phyloP scores from a whole-genome alignment of 2,888 invertebrate genomes.

The Portevinia maculata region DNA sequence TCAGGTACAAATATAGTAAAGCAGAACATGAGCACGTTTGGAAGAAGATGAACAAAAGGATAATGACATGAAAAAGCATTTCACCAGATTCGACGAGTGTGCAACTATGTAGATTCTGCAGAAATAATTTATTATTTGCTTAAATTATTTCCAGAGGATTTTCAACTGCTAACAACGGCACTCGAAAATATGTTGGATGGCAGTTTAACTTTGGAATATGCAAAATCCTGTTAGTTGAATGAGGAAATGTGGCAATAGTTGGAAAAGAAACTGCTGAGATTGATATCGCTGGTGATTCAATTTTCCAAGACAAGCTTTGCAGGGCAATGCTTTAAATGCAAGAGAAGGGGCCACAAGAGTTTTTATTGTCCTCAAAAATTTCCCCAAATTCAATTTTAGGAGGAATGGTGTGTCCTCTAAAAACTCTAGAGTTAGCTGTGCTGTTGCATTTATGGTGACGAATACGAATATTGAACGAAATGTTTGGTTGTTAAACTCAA shows the following conservation, averaged over 20 bases:
- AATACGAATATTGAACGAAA: constrained; percentile 9
- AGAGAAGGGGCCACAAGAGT: constrained; percentile 43
- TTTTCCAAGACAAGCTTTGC: constrained; percentile 16
- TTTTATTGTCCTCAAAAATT: no score
- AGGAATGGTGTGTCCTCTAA: constrained; percentile 49
- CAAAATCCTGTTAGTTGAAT: constrained; percentile 45
- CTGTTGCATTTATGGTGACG: constrained; percentile 21
- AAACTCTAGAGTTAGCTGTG: background rate
- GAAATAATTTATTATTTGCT: constrained; percentile 43
- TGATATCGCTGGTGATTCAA: background rate
- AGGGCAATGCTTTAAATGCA: no score
- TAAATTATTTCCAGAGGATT: constrained; percentile 47
- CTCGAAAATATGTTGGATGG: constrained; percentile 57
- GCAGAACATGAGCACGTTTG: constrained; percentile 64
- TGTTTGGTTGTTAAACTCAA: constrained; percentile 38
- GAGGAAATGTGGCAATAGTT: constrained; percentile 48
- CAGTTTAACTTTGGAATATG: constrained; percentile 39
- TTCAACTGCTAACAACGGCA: constrained; percentile 50
- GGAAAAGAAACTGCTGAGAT: constrained; percentile 11
- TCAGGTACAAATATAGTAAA: constrained; percentile 61
- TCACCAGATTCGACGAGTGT: constrained; percentile 39
- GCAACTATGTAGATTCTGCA: constrained; percentile 14
- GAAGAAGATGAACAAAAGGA: no score
- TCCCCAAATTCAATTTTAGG: no score
- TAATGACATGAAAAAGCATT: constrained; percentile 50